Base-by-base conservation (phyloP, 2,797 vertebrate species). In the Paramormyrops hopkinsi region DNA sequence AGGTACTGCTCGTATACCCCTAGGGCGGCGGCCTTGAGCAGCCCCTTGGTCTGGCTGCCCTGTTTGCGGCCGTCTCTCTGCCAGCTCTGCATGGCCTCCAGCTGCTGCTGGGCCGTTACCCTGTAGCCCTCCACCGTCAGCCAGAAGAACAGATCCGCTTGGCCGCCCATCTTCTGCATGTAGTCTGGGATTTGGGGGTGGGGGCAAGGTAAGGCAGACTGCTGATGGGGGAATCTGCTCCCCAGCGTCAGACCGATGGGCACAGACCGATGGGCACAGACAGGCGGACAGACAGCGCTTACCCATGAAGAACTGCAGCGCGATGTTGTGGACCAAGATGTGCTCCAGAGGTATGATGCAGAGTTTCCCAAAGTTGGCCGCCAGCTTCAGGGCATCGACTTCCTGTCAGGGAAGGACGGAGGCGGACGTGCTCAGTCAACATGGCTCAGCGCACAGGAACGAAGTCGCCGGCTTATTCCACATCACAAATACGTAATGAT, bases 271-370 rank as follows among this genome's bases (percentile, higher is more conserved):
- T 0, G 3, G 33, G 17, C 4, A 69, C 17, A 85, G 46, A 46
- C 48, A 50, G 46, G 1, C 11, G 3, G 1, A 14, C 41, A 65
- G 82, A 62, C 22, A 62, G 65, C 1, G 93, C 94, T 96, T 95
- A 99, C 99, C 99, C 97, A 99, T 99, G 94, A 99, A 99, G 96
- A 99, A 99, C 51, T 99, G 99, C 96, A 99, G 97, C 91, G 99
- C 99, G 92, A 99, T 98, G 95, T 99, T 99, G 95, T 99, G 97
- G 94, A 99, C 95, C 88, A 99, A 96, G 95, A 99, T 99, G 94
- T 97, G 97, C 93, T 99, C 99, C 96, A 99, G 92, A 2, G 99
- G 98, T 93, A 99, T 97, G 93, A 98, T 98, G 93, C 98, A 99
- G 95, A 99, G 96, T 95, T 99, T 99, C 93, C 98, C 98, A 93